Evolutionary conservation across 2,113 vertebrate species (phyloP), one percentile per base, ranked within the genome.

Genomic region (Chaetops frenatus): DNA sequence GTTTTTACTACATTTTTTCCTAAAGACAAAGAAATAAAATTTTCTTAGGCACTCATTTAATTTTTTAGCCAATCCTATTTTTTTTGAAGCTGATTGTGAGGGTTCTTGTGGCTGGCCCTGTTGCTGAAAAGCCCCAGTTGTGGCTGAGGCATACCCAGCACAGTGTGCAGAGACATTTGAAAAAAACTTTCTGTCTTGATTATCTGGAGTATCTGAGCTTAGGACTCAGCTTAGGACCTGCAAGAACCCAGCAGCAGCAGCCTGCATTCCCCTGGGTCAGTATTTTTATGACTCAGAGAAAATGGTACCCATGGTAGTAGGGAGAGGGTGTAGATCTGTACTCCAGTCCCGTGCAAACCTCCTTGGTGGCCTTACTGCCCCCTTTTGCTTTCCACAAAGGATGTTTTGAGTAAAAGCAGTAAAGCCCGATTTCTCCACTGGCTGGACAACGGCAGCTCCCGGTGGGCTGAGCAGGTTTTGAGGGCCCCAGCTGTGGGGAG

Each of bases 271-370:
- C 35, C 42, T n/a, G 25, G 23, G 10, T 53, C 61, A 93, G 6
- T 56, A 19, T 58, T 47, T 69, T 61, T 76, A 24, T 42, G 31
- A 48, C 11, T 90, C 31, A 29, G 36, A 88, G 58, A 53, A 82
- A 82, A 64, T 20, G 56, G 47, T 87, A 87, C 27, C 40, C 33
- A 15, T 44, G 31, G 16, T 66, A 23, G 21, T 56, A 40, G 28
- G 12, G 3, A 35, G 7, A 23, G 12, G 3, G 1, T 61, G 19
- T 56, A 56, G 24, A 86, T 56, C 33, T 0, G 0, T 80, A 35
- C 19, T 86, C 35, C 48, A 70, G 36, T 50, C 12, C 35, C 29
- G 10, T 18, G 53, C 38, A 9, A 90, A 60, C 47, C 28, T 84
- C 4, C n/a, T 64, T 53, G 9, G 25, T 66, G 56, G 38, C 14